Conservation (phyloP, 35 echinoderm and acorn worm species). For the Hemicentrotus pulcherrimus region DNA sequence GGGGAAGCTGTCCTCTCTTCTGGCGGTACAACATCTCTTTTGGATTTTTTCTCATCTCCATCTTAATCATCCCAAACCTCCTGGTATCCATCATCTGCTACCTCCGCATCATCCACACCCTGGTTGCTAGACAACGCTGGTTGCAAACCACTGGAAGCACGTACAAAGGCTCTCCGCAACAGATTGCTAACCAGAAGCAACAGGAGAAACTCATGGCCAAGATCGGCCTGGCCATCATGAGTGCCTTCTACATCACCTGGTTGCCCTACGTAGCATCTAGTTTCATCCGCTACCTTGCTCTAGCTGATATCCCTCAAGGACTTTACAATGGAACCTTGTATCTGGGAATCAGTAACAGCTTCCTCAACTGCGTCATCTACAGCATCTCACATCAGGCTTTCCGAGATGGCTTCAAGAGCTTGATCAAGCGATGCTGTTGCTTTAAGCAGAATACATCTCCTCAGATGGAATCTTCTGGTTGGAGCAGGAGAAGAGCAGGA, state of each 20-base stretch:
- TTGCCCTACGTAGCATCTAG: constrained; percentile 67
- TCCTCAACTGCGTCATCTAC: constrained; percentile 87
- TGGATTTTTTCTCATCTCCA: constrained; percentile 61
- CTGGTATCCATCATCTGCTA: constrained; percentile 68
- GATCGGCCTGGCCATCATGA: constrained; percentile 71
- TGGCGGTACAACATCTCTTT: constrained; percentile 67
- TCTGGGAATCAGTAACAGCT: constrained; percentile 79
- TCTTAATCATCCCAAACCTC: constrained; percentile 73
- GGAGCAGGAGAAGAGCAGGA: neutral
- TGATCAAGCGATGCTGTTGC: constrained; percentile 53
- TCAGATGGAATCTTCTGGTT: neutral
- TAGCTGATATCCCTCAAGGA: neutral
- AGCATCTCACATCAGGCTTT: constrained; percentile 79
- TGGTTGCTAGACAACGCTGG: constrained; percentile 48
- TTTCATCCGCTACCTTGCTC: constrained; percentile 22
- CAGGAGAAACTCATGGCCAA: constrained; percentile 75
- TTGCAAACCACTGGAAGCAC: constrained; percentile 30
- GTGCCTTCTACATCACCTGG: constrained; percentile 86
- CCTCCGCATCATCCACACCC: constrained; percentile 48
- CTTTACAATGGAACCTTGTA: constrained; percentile 64
- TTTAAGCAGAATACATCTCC: neutral
- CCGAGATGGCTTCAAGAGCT: constrained; percentile 39
- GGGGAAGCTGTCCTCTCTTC: constrained; percentile 40
- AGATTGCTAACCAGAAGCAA: constrained; percentile 42
- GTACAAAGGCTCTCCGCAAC: neutral